Conservation (phyloP, 2,888 invertebrate genomes). For the Germaria angustata region DNA sequence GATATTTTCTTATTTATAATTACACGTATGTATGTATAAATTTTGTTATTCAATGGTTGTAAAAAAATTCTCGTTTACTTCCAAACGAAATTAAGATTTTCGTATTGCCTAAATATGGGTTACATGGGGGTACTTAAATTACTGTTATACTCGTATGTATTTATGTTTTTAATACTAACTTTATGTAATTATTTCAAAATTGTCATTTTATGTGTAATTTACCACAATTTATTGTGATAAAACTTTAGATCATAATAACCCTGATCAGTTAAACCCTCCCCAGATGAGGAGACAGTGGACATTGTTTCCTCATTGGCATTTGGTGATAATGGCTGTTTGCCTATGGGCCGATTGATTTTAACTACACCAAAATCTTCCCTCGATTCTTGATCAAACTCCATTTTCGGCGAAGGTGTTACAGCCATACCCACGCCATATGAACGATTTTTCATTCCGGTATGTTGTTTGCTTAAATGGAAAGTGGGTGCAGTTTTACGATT, state of each 20-base stretch:
- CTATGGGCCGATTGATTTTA: constrained; percentile 77
- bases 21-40: neutral
- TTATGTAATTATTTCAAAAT: neutral
- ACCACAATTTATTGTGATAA: constrained; percentile 89
- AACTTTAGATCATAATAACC: constrained; percentile 89
- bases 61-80: neutral
- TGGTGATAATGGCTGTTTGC: constrained; percentile 71
- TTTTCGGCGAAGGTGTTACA: constrained; percentile 79
- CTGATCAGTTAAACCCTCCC: constrained; percentile 83
- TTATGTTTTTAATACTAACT: neutral
- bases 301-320: constrained; percentile 76
- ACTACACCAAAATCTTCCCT: constrained; percentile 78
- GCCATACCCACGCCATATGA: constrained; percentile 79
- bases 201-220: constrained; percentile 75
- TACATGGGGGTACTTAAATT: too few relatives aligned
- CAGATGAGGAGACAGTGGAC: constrained; percentile 76
- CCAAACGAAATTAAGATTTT: neutral
- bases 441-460: constrained; percentile 79
- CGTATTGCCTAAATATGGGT: neutral
- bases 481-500: constrained; percentile 72
- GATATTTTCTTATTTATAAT: neutral
- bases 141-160: neutral
- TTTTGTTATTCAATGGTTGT: constrained; percentile 26
- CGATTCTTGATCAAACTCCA: constrained; percentile 79
- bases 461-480: constrained; percentile 78